A percentile compares a stretch with the other conserved stretches of the same genome.
These are phyloP conservation scores for Myotis planiceps DNA, from an alignment of 2,797 vertebrate species.

Conservation along the genomic window DNA sequence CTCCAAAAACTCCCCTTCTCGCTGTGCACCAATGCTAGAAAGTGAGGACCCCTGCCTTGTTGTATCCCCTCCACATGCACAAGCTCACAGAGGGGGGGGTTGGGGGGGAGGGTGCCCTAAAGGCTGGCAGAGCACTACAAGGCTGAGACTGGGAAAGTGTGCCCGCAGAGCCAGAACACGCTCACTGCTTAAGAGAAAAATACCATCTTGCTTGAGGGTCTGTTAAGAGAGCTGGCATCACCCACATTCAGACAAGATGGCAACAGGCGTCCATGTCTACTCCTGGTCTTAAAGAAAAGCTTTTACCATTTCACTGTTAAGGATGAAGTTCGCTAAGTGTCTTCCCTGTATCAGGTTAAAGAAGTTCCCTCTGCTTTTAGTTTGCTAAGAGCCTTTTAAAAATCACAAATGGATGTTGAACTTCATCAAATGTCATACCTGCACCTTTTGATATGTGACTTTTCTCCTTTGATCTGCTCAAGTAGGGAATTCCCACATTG, in stretches of 20 bases:
- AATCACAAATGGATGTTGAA: background rate
- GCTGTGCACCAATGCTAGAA: background rate
- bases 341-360: too few species aligned
- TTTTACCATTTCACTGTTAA: background rate
- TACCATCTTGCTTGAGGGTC: background rate
- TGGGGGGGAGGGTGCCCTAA: rapidly evolving
- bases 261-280: background rate
- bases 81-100: rapidly evolving
- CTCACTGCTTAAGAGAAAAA: background rate
- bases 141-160: background rate
- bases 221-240: background rate
- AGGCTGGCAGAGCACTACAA: background rate
- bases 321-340: background rate
- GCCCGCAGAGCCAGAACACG: background rate
- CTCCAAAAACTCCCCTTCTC: background rate
- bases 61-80: background rate
- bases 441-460: background rate
- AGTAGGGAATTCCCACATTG: background rate
- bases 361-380: background rate
- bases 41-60: background rate
- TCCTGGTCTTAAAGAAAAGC: background rate
- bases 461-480: background rate
- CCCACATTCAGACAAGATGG: background rate
- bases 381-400: background rate
- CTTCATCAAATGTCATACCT: background rate